Base-by-base conservation (phyloP, 2,797 vertebrate species). In the Mus caroli region DNA sequence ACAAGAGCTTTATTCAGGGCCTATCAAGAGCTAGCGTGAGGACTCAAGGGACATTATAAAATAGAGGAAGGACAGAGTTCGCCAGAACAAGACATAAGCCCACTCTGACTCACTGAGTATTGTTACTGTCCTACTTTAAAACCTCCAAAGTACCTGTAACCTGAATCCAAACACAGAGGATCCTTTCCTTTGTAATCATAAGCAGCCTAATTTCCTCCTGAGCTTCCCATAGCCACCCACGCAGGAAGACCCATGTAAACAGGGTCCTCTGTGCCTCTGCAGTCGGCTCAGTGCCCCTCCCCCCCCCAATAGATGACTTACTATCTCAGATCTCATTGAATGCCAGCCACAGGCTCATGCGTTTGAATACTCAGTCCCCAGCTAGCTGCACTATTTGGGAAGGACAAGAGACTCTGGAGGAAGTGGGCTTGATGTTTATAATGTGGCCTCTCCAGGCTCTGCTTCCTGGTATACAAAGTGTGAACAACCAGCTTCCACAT, bases 21-120 rank as follows among this genome's bases (percentile, higher is more conserved):
- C 37, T 80, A 83, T 93, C 89, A 92, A 71, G 69, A 79, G 85
- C 83, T 52, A 46, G 82, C 92, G 86, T 78, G 52, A 82, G 71
- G 56, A 78, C 34, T 54, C 13, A 31, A n/a, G 78, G 24, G 2
- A 52, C 52, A n/a, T 19, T 4, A 31, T 52, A 40, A 50, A 43
- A 31, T 46, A 50, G 80, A 52, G 89, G 87, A 56, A 91, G 83
- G 31, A 62, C 90, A 78, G 76, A 92, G 88, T 50, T 76, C 67
- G 10, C 83, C 80, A 91, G 64, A 94, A 88, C 0, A 14, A 82
- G 58, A 78, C 73, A 0, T 3, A 80, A 84, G 31, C 28, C 58
- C 5, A 5, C 43, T 43, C 43, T 43, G 43, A 43, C 43, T 43
- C 43, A 43, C 43, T 43, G 43, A 5, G 6, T 14, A 19, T 26